Percentiles rank a stretch among this genome's conserved stretches.
These are phyloP conservation scores for Cephus runcator DNA, from an alignment of 2,888 invertebrate species.

Conservation along the genomic window DNA sequence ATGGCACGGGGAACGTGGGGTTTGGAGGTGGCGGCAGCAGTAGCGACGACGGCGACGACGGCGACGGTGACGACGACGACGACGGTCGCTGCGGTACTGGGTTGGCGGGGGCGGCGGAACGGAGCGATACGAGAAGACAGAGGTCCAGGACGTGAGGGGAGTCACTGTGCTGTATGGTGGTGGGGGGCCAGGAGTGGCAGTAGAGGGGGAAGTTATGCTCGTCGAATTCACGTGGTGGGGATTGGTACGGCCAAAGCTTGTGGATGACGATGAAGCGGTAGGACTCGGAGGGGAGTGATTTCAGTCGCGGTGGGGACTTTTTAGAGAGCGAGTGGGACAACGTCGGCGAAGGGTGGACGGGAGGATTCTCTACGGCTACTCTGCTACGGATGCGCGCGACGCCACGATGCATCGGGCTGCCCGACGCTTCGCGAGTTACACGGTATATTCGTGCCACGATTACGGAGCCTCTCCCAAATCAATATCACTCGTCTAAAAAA, in stretches of 20 bases:
- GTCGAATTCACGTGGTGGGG: constrained; percentile 40
- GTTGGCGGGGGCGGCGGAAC: constrained; percentile 19
- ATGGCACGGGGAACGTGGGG: constrained; percentile 26
- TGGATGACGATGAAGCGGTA: too few species aligned
- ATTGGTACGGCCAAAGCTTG: constrained; percentile 26
- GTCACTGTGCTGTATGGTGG: constrained; percentile 7
- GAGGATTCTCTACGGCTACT: constrained; percentile 36
- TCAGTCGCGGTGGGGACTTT: constrained; percentile 23
- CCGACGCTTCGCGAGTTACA: constrained; percentile 50
- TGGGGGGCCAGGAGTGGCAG: constrained; percentile 23
- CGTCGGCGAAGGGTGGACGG: neutral
- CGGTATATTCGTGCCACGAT: constrained; percentile 61
- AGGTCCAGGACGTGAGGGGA: constrained; percentile 15
- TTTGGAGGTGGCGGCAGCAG: constrained; percentile 7
- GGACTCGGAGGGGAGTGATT: constrained; percentile 14
- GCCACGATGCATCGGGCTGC: constrained; percentile 59
- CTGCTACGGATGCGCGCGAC: constrained; percentile 61
- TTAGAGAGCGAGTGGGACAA: constrained; percentile 10
- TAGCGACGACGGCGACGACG: constrained; percentile 8
- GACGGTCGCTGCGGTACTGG: constrained; percentile 22
- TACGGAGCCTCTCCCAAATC: constrained; percentile 64
- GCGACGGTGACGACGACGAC: neutral
- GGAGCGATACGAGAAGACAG: constrained; percentile 33
- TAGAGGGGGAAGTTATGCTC: constrained; percentile 45
- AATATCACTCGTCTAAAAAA: constrained; percentile 65